Base-by-base conservation (phyloP, 2,113 vertebrate species). In the Nipponia nippon region DNA sequence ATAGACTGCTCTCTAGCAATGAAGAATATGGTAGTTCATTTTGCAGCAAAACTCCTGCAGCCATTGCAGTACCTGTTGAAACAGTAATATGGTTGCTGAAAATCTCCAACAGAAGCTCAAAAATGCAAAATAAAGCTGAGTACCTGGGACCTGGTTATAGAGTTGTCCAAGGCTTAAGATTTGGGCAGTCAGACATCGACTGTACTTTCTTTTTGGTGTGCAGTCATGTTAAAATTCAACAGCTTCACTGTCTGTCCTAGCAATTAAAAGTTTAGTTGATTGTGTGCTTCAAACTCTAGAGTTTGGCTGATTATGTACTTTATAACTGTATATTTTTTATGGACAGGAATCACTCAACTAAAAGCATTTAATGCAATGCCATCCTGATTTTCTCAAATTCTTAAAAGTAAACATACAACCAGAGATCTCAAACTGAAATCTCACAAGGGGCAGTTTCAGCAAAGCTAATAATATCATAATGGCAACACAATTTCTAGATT, bases 1-100 rank as follows among this genome's bases (percentile, higher is more conserved):
- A 89, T 4, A 93, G 92, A 70, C 89, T 98, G 94, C 95, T 96
- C 80, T 95, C 95, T 83, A 97, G 97, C 93, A 98, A n/a, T 0
- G 90, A 96, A 78, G 98, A 97, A 95, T 98, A 98, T 1, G 98
- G 97, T 47, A 97, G 95, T 49, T 99, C 98, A 97, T 97, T 98
- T 94, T 99, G 98, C 83, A 99, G 96, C 95, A 99, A 87, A 91
- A 99, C 98, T 90, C 98, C 99, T 38, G 99, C 98, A 98, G 99
- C 98, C 99, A 99, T 99, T 91, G 98, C 98, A 96, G 93, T 97
- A 91, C 95, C 99, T 99, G 98, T 97, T 58, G 91, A 72, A 97
- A 97, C 38, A 98, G 50, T 6, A 93, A 71, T 21, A 87, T 8
- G 13, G 13, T 90, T 56, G 72, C 10, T 77, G 34, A 44, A 66